Evolutionary conservation across 2,888 invertebrate species (phyloP), one percentile per base, ranked within the genome.

Genomic region (Synanthedon formicaeformis): DNA sequence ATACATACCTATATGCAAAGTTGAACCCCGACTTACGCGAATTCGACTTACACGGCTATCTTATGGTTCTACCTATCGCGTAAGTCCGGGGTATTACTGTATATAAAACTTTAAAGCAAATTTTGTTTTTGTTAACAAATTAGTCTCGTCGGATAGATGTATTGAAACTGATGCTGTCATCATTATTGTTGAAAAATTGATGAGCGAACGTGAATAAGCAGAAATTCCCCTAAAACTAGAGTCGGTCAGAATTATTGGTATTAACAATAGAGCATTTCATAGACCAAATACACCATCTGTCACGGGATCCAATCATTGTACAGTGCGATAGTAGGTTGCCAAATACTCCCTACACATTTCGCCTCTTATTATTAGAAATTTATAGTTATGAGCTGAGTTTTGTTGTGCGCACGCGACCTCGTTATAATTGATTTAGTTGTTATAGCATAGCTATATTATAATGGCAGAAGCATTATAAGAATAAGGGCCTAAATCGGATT

Each of bases 251-350:
- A 82, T 23, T n/a, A 50, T 79, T 78, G 75, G 65, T 57, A 65
- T 59, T 23, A 65, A 78, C 84, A 83, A 84, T 80, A 71, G 70
- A 58, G 63, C 60, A 65, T 71, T 67, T 64, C 64, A 60, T 62
- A 60, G 57, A 59, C 83, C 83, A 79, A 83, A 61, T 67, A 61
- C 63, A 66, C 77, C 86, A 86, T 85, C 84, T 87, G 85, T 85
- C 85, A 79, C 69, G 73, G 74, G 73, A 70, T 75, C 71, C 77
- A 75, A 77, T 78, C 75, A 73, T 63, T 60, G 69, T 64, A 65
- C 71, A 74, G 73, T 64, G 74, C 80, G 77, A 81, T 78, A 4
- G 71, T 73, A 71, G 72, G 75, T 76, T 78, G 69, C 69, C 65
- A 57, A 54, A 60, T 61, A 45, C 45, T 34, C 34, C 56, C 69